phyloP scores from a whole-genome alignment of 92 coral and sea anemone species.

The Palythoa grandis region DNA sequence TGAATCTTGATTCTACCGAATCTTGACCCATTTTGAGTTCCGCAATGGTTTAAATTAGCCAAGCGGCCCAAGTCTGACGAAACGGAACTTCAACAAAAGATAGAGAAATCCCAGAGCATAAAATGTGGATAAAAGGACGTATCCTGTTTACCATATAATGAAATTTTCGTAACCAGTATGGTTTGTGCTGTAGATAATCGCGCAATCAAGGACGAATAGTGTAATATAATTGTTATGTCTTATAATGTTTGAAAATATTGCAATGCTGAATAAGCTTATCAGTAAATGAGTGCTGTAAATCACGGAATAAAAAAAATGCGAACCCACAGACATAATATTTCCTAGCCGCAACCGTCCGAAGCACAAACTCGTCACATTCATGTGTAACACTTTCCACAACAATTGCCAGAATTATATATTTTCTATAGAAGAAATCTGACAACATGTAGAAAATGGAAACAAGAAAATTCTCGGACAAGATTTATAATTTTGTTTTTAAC shows the following conservation, averaged over 20 bases:
- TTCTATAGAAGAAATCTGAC: neutral
- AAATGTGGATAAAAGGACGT: neutral
- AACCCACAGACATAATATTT: conserved; percentile 24
- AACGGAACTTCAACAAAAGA: neutral
- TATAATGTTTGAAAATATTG: conserved; percentile 15
- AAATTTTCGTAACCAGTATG: neutral
- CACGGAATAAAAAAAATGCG: neutral
- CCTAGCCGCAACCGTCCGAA: neutral
- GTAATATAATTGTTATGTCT: neutral
- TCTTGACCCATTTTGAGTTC: neutral
- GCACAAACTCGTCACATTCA: neutral
- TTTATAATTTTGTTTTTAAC: conserved; percentile 22
- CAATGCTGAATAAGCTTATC: neutral
- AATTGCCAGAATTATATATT: neutral
- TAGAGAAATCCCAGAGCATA: neutral
- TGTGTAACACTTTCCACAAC: neutral
- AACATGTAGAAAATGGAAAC: neutral
- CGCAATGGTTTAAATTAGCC: neutral
- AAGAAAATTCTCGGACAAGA: conserved; percentile 5
- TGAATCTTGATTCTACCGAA: too few relatives aligned
- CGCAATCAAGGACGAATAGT: conserved; percentile 10
- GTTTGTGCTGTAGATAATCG: neutral
- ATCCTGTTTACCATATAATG: neutral
- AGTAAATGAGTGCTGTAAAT: conserved; percentile 19
- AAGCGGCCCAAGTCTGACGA: neutral